Evolutionary conservation across 2,113 vertebrate genomes (phyloP), one percentile per base, ranked within the genome.

Genomic region (Paedocypris sp.): DNA sequence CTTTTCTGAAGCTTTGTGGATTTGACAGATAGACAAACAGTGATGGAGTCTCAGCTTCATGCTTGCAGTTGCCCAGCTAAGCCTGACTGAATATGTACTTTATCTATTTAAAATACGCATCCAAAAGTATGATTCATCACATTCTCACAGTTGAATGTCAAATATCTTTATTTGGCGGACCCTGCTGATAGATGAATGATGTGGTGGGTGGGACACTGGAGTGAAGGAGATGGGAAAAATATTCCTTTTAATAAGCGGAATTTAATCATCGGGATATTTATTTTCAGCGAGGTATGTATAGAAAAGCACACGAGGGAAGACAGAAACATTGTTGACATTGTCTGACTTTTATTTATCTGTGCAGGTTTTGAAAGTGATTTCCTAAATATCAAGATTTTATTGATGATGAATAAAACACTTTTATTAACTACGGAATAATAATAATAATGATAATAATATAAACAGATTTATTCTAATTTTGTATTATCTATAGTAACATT

Each of bases 181-280:
- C 50, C 12, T 29, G 45, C 48, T 81, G 77, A 74, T 68, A 77
- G 75, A 61, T 79, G 81, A 72, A 69, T 76, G 64, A 71, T 71
- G 70, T 70, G 50, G 62, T 58, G 73, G 45, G n/a, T 11, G 26
- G 63, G 41, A 12, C 8, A 52, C 68, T 64, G 72, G 78, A 75
- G 75, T 69, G 69, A 75, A 75, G 77, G 79, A n/a, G n/a, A n/a
- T n/a, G 79, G 64, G 72, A 67, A 76, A 78, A 73, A 73, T 72
- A 60, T 51, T 46, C 82, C 83, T 81, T 84, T 83, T 73, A 82
- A 75, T 69, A 53, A 16, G 47, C 59, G 71, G 75, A 74, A 77
- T 75, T 69, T 68, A 49, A 38, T n/a, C n/a, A n/a, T n/a, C n/a
- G n/a, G n/a, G n/a, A n/a, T n/a, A n/a, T n/a, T n/a, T n/a, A n/a